A percentile compares a stretch with the other conserved stretches of the same genome.
phyloP scores from a whole-genome alignment of 2,797 vertebrate genomes.

The Synaphobranchus kaupii region DNA sequence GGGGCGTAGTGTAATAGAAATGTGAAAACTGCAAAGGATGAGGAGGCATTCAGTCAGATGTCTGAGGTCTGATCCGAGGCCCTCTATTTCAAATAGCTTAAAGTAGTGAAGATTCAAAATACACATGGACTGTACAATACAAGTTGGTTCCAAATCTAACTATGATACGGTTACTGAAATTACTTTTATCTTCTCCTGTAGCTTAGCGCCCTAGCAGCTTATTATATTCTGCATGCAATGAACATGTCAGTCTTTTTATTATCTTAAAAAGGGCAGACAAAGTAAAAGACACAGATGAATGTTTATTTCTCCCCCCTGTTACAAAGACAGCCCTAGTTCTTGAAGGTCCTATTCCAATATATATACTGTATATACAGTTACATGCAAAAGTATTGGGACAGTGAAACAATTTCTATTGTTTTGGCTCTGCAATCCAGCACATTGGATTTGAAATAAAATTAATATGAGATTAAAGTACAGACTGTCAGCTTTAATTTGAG shows the following conservation, averaged over 20 bases:
- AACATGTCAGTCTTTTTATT: background rate
- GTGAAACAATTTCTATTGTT: background rate
- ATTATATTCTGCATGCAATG: background rate
- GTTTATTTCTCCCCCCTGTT: background rate
- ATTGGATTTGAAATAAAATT: too few relatives aligned
- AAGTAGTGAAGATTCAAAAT: constrained; percentile 1
- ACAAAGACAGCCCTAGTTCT: background rate
- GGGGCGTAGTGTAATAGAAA: background rate
- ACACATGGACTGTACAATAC: background rate
- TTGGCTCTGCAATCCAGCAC: too few relatives aligned
- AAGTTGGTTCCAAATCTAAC: background rate
- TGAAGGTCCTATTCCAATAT: background rate
- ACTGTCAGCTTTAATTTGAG: background rate
- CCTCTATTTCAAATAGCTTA: background rate
- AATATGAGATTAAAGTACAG: too few relatives aligned
- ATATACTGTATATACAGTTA: background rate
- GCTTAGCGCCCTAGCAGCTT: background rate
- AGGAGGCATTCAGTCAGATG: background rate
- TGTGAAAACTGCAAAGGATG: background rate
- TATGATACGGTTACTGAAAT: background rate
- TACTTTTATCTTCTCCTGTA: background rate
- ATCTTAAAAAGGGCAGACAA: background rate
- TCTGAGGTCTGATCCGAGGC: background rate
- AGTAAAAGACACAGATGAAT: constrained; percentile 11
- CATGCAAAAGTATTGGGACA: background rate